Conservation (phyloP, 1,140 invertebrate genomes). For the Phocides pigmalion region DNA sequence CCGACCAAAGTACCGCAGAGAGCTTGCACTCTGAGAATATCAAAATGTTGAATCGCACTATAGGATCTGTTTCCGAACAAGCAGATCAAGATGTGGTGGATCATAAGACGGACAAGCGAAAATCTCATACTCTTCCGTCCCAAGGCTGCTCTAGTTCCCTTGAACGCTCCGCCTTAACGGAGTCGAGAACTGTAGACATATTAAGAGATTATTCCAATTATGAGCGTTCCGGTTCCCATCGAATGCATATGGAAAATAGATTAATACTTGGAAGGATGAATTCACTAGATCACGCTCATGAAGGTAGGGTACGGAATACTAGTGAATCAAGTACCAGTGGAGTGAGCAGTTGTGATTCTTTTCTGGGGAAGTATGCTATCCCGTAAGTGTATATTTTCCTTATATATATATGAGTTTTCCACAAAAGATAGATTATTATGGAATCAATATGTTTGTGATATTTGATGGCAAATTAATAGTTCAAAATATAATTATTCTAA, state of each 20-base stretch:
- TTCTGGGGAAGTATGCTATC: conserved; percentile 83
- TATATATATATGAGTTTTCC: too few species aligned
- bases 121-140: conserved; percentile 84
- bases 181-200: conserved; percentile 86
- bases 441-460: too few species aligned
- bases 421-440: too few species aligned
- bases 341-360: conserved; percentile 90
- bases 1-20: conserved; percentile 75
- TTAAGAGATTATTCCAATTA: conserved; percentile 67
- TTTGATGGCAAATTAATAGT: too few species aligned
- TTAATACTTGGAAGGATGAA: conserved; percentile 67
- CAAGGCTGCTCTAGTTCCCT: conserved; percentile 72
- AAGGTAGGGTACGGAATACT: conserved; percentile 82
- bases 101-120: conserved; percentile 70
- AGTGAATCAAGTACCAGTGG: conserved; percentile 92
- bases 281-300: conserved; percentile 73
- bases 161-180: conserved; percentile 86
- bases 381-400: conserved; percentile 78
- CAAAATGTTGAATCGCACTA: conserved; percentile 49
- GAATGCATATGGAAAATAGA: conserved; percentile 65
- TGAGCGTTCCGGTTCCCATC: conserved; percentile 54
- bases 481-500: too few species aligned
- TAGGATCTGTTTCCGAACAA: conserved; percentile 48
- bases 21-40: conserved; percentile 67
- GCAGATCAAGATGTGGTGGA: conserved; percentile 54